Evolutionary conservation across 2,113 vertebrate genomes (phyloP), one percentile per base, ranked within the genome.

Genomic region (Ovis canadensis): DNA sequence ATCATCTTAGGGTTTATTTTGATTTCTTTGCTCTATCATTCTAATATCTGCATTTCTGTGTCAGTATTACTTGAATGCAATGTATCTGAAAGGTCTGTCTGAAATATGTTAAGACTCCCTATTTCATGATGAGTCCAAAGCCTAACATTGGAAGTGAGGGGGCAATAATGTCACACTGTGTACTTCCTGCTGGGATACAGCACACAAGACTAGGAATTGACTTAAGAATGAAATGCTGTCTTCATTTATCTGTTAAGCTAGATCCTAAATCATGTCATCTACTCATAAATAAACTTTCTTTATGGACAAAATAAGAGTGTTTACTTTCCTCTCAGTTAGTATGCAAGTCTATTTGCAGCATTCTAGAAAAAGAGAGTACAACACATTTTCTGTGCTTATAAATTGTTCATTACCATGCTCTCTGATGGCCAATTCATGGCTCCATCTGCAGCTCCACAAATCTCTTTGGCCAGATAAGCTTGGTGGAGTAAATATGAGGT

Each of bases 361-460:
- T 92, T 82, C 80, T 84, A 96, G 89, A 84, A 92, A 90, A 97
- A 93, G 87, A 95, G 82, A 98, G 85, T 91, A 52, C 84, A 97
- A 86, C 62, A 98, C 94, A 96, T 97, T 94, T 98, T 97, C 97
- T 96, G 54, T 82, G 96, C 94, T 97, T 97, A 88, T 95, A 98
- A 98, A 96, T 91, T 96, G 98, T 95, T 98, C 96, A 96, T 98
- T 96, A 94, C 48, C 50, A 71, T 2, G 9, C 50, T 97, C 96
- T 96, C 97, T 90, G 92, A 97, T 94, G 97, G 62, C 96, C 96
- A 94, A 55, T 97, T 96, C 95, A n/a, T 77, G 50, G 45, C 67
- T 96, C 96, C 95, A 95, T 96, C 96, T 97, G 88, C 33, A 96
- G 57, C 67, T 91, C 23, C 67, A 91, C 94, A 94, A 64, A 91